Base-by-base conservation (phyloP, 1,140 invertebrate species). In the Zaprionus taronus region DNA sequence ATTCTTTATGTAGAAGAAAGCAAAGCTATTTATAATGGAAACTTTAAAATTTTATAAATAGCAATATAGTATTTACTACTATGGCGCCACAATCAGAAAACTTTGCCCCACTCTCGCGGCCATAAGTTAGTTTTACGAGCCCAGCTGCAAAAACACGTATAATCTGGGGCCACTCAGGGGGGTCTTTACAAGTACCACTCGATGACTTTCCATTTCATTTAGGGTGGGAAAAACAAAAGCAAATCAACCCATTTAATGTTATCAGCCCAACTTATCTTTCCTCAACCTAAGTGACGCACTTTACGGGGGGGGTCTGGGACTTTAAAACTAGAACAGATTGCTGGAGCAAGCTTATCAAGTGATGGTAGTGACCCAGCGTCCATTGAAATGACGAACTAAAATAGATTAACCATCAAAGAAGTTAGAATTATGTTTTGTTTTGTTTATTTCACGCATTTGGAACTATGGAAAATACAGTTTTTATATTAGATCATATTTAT, bases 391-490 rank as follows among this genome's bases (percentile, higher is more conserved):
- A 26, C 53, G 26, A 26, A 28, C 24, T 15, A 14, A 51, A 51
- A 51, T 22, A 49, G 17, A 51, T 20, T 2, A 12, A 41, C 5
- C 5, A 51, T 53, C 5, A 53, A 64, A 3, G 15, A 9, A 53
- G 24, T 51, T 11, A 12, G n/a, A 63, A 34, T 31, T 22, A 26
- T 28, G 26, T 14, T 41, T 3, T 38, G 17, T 28, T 57, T 69
- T 65, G 47, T 65, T 77, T 67, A 69, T 80, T 77, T 80, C 67
- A 72, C 73, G 69, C 71, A 58, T 72, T 58, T 80, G 79, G 71
- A 85, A 81, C 83, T 81, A 81, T 85, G 79, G 80, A 85, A 85
- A 85, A 85, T 80, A 85, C 82, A 85, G 68, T 77, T 66, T 49
- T 51, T 64, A 55, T 51, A 44, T 69, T 60, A 64, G 65, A 68